phyloP scores from a whole-genome alignment of 2,888 invertebrate species.

The Adineta ricciae region DNA sequence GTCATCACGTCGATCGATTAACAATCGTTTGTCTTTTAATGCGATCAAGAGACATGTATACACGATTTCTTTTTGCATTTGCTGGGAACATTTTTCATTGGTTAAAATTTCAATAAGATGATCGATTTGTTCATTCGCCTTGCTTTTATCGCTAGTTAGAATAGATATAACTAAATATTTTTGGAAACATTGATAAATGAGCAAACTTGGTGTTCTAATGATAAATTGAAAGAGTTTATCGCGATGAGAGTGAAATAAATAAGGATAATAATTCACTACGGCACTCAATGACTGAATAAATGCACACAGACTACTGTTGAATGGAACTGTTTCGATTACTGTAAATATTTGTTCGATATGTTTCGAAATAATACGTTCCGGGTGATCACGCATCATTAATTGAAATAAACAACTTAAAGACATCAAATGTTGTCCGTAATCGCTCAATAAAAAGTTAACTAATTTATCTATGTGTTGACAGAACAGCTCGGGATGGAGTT shows the following conservation, averaged over 20 bases:
- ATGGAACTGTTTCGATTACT: not conserved
- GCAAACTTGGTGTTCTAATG: not conserved
- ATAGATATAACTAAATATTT: not conserved
- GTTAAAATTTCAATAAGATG: not conserved
- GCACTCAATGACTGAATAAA: not conserved
- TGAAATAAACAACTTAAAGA: not conserved
- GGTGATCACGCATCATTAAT: not conserved
- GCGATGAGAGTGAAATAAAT: not conserved
- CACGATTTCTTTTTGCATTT: not conserved
- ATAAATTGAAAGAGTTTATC: not conserved
- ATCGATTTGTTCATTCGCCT: not conserved
- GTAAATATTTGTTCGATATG: not conserved
- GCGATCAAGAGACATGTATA: not conserved
- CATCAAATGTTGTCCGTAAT: not conserved
- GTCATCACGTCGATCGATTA: not conserved
- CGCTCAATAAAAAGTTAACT: not conserved
- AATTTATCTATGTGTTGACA: not conserved
- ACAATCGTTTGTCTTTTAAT: not conserved
- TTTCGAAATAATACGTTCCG: not conserved
- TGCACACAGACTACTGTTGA: not conserved
- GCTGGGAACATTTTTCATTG: not conserved
- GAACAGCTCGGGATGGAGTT: not conserved
- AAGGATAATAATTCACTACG: not conserved
- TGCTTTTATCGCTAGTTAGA: not conserved
- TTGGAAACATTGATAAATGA: not conserved